phyloP scores from a whole-genome alignment of 2,888 invertebrate genomes.

The Apodemia duryi region DNA sequence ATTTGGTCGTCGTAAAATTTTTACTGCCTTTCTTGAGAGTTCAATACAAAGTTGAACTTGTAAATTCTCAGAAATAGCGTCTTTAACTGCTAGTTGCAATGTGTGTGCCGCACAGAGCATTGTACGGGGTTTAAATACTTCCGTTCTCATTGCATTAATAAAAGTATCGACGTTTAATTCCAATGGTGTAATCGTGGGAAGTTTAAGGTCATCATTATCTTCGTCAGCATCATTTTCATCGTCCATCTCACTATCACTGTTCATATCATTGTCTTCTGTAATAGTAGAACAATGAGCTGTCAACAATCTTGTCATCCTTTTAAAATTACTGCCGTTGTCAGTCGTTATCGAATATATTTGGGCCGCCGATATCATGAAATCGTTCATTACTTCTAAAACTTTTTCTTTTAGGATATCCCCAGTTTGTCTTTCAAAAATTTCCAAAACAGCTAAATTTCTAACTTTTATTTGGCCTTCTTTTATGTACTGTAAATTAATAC shows the following conservation, averaged over 20 bases:
- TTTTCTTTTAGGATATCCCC: conserved; percentile 12
- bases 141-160: conserved; percentile 5
- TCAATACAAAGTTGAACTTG: conserved; percentile 6
- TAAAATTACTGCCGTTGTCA: conserved; percentile 16
- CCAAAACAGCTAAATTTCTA: conserved; percentile 8
- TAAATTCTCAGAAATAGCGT: background rate
- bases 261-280: conserved; percentile 3
- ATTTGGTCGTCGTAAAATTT: conserved; percentile 2
- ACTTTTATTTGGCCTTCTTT: conserved; percentile 13
- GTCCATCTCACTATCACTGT: background rate
- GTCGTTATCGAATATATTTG: conserved; percentile 17
- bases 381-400: conserved; percentile 3
- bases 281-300: background rate
- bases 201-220: background rate
- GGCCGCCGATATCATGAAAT: background rate
- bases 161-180: background rate
- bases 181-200: background rate
- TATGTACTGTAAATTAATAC: conserved; percentile 14
- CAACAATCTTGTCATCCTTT: conserved; percentile 12
- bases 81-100: conserved; percentile 14
- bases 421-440: conserved; percentile 15
- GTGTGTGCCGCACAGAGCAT: conserved; percentile 17
- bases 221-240: conserved; percentile 16
- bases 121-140: conserved; percentile 4
- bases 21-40: background rate